Evolutionary conservation across 1,140 invertebrate species (phyloP).

Genomic region (Oryzaephilus surinamensis): DNA sequence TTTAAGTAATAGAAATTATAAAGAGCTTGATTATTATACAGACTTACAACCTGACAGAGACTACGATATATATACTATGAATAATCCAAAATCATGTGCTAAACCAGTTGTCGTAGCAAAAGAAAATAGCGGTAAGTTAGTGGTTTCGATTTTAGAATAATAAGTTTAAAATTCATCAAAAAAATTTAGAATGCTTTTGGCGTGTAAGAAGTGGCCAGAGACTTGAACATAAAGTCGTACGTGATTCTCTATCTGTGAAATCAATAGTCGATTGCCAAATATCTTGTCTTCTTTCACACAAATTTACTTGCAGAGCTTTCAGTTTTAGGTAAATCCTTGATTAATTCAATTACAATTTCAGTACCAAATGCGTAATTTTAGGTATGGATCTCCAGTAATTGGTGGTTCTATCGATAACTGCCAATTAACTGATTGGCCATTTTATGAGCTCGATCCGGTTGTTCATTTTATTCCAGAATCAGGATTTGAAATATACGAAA

Average conservation of each 20-base stretch:
- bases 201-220: constrained; percentile 59
- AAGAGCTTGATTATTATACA: constrained; percentile 56
- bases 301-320: constrained; percentile 66
- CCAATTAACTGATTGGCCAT: constrained; percentile 59
- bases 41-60: constrained; percentile 64
- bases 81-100: constrained; percentile 34
- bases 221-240: constrained; percentile 48
- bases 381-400: constrained; percentile 51
- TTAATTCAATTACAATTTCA: not conserved
- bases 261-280: constrained; percentile 65
- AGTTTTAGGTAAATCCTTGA: constrained; percentile 50
- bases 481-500: constrained; percentile 61
- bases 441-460: constrained; percentile 48
- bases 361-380: constrained; percentile 30
- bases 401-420: constrained; percentile 57
- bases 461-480: constrained; percentile 46
- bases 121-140: constrained; percentile 34
- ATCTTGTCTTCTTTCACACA: constrained; percentile 52
- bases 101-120: constrained; percentile 12
- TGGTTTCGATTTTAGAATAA: too few relatives aligned
- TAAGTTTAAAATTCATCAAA: constrained; percentile 2
- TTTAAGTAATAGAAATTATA: constrained; percentile 54
- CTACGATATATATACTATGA: constrained; percentile 66
- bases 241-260: constrained; percentile 50
- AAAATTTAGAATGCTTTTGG: constrained; percentile 71